A percentile compares a stretch with the other conserved stretches of the same genome.
Conservation (phyloP, 1,140 invertebrate genomes). For the Venturia canescens region DNA sequence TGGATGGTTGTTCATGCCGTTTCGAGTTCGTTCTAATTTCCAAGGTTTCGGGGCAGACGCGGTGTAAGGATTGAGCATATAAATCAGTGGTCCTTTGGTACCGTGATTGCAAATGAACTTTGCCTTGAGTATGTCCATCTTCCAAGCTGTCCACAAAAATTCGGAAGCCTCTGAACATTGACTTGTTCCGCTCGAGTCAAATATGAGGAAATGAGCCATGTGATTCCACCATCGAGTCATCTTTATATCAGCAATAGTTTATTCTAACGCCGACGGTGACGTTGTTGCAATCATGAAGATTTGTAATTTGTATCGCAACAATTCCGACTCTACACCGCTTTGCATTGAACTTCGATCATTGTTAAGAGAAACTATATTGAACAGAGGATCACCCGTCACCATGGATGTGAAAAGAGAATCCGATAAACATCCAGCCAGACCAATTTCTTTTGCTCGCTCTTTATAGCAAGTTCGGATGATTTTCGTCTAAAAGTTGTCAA, state of each 20-base stretch:
- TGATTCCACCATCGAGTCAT: slow-evolving; percentile 32
- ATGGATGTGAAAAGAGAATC: neutral
- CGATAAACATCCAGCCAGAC: neutral
- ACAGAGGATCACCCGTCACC: neutral
- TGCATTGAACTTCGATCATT: neutral
- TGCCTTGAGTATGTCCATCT: slow-evolving; percentile 25
- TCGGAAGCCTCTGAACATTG: neutral
- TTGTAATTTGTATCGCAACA: slow-evolving; percentile 1
- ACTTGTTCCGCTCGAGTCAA: neutral
- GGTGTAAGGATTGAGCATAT: slow-evolving; percentile 23
- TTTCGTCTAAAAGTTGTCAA: neutral
- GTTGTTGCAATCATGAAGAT: neutral
- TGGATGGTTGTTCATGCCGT: neutral
- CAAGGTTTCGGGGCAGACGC: neutral
- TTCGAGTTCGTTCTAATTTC: neutral
- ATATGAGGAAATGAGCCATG: slow-evolving; percentile 9
- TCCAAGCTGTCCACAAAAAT: slow-evolving; percentile 14
- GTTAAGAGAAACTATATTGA: neutral
- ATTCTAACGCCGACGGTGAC: neutral
- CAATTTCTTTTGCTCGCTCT: neutral
- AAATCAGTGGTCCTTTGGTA: neutral
- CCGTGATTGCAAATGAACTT: slow-evolving; percentile 20
- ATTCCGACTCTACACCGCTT: neutral
- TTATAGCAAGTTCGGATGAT: neutral
- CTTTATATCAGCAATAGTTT: neutral